Conservation (phyloP, 1,140 invertebrate genomes). For the Asobara japonica region DNA sequence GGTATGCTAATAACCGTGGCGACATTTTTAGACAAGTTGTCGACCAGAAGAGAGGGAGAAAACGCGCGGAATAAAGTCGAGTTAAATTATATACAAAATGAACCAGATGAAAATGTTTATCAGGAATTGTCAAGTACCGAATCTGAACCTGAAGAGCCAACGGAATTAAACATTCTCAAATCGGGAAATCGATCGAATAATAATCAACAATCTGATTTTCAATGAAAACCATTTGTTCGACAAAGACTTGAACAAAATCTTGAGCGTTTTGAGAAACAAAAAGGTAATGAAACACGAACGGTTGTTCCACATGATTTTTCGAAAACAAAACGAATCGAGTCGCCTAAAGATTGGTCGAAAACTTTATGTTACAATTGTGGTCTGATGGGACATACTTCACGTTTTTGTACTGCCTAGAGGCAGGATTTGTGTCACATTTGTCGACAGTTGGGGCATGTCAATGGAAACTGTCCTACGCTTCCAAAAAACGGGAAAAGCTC, state of each 20-base stretch:
- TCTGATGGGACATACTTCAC: background rate
- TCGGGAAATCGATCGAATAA: too few species aligned
- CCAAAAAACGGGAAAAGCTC: constrained; percentile 26
- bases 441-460: constrained; percentile 13
- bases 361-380: constrained; percentile 26
- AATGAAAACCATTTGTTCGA: too few species aligned
- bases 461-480: constrained; percentile 19
- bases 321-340: background rate
- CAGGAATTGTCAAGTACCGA: background rate
- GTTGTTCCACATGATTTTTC: too few species aligned
- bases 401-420: constrained; percentile 19
- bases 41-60: background rate
- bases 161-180: background rate
- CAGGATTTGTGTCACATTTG: constrained; percentile 18
- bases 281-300: background rate
- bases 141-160: background rate
- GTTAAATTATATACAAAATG: background rate
- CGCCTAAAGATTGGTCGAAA: constrained; percentile 6
- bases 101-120: background rate
- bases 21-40: constrained; percentile 14
- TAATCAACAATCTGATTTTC: too few species aligned
- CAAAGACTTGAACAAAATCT: too few species aligned
- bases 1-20: constrained; percentile 11
- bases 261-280: too few species aligned
- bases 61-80: background rate